A percentile compares a stretch with the other conserved stretches of the same genome.
phyloP scores from a whole-genome alignment of 2,797 vertebrate species.

The Crypturellus tataupa region DNA sequence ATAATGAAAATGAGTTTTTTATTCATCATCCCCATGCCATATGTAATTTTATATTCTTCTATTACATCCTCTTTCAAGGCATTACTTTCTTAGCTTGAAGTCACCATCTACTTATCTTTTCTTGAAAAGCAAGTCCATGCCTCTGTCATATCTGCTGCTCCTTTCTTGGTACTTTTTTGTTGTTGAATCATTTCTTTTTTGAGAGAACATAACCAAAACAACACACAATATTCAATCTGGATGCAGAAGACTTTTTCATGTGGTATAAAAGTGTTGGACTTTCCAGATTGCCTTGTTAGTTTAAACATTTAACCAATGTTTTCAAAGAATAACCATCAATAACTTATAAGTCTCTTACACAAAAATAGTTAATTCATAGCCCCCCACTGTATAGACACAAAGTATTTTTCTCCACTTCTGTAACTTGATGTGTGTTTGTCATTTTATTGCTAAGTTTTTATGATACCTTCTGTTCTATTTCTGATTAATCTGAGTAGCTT shows the following conservation, averaged over 20 bases:
- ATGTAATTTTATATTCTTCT: not conserved
- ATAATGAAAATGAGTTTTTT: not conserved
- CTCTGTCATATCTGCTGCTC: not conserved
- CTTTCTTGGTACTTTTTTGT: not conserved
- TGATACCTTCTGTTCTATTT: not conserved
- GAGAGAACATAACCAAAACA: accelerated
- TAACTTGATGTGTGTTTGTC: not conserved
- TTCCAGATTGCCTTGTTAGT: not conserved
- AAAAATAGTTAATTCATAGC: not conserved
- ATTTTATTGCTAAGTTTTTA: not conserved
- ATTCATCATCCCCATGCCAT: not conserved
- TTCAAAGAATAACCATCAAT: not conserved
- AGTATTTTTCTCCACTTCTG: not conserved
- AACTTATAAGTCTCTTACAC: not conserved
- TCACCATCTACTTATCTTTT: not conserved
- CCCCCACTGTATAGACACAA: not conserved
- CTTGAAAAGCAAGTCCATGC: not conserved
- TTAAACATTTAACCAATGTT: not conserved
- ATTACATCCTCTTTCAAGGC: not conserved
- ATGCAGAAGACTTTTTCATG: not conserved
- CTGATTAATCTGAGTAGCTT: not conserved
- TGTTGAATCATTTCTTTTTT: not conserved
- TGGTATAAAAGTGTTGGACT: not conserved
- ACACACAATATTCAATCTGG: not conserved
- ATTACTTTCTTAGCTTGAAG: not conserved